Base-by-base conservation (phyloP, 2,113 vertebrate genomes). In the Dolichallabes microphthalmus region DNA sequence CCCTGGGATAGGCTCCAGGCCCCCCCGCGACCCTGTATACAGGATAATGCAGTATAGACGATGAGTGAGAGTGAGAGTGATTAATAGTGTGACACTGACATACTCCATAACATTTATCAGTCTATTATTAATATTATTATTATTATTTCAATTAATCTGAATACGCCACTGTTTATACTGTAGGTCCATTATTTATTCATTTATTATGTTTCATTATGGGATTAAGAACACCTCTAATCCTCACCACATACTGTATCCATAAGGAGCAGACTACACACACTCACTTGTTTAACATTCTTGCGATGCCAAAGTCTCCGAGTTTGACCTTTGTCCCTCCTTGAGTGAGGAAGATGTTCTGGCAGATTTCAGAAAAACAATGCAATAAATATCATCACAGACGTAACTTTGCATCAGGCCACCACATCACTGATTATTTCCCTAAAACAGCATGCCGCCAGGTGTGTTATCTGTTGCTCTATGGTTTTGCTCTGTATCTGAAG, bases 281-380 rank as follows among this genome's bases (percentile, higher is more conserved):
- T 95, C 93, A 98, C 97, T 95, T 96, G 94, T 95, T 97, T 88
- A 99, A 87, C 90, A 96, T 93, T 90, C 95, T 95, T 87, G 97
- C 98, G 63, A 96, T 97, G 87, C 98, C 97, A 87, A 99, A 99
- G 93, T 99, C 98, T 45, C 97, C 98, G 57, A 99, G 96, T 91
- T 99, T 98, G 61, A 93, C 96, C 91, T 94, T 91, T 85, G 86
- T 93, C 86, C 95, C 97, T 76, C 95, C 95, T 63, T 93, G 92
- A 90, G 95, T 94, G 80, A 99, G 95, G 90, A 99, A 98, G 93
- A 99, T 94, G 39, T 99, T 99, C 97, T 99, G 86, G 2, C 58
- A 57, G 22, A 69, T 75, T 73, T 17, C 35, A 80, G 27, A 81
- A 45, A 66, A 89, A 9, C 4, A 39, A 76, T 45, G n/a, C 2